Conservation (phyloP, 2,113 vertebrate species). For the Pelodiscus sinensis region DNA sequence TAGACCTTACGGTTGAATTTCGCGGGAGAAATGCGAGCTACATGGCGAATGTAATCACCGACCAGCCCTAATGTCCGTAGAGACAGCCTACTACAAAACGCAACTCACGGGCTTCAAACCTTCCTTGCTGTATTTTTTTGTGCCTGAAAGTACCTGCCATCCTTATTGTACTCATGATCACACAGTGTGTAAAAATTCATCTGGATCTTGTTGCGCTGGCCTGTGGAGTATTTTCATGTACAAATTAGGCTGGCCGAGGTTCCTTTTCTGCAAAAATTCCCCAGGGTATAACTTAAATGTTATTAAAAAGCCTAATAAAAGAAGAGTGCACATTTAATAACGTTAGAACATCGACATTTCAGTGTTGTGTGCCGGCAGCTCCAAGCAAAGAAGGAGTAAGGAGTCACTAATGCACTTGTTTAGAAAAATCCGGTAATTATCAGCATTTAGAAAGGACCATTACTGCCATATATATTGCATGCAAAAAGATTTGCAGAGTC, state of each 20-base stretch:
- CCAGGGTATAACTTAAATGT: conserved; percentile 82
- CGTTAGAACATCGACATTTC: conserved; percentile 76
- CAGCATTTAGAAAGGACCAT: conserved; percentile 60
- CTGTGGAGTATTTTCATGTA: conserved; percentile 83
- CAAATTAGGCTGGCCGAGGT: conserved; percentile 84
- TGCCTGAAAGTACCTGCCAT: conserved; percentile 36
- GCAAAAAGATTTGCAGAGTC: conserved; percentile 12
- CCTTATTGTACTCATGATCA: conserved; percentile 37
- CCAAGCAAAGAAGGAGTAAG: conserved; percentile 64
- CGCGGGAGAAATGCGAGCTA: conserved; percentile 29
- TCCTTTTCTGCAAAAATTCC: conserved; percentile 80
- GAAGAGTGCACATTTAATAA: conserved; percentile 85
- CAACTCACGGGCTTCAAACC: background rate
- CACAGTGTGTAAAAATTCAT: conserved; percentile 72
- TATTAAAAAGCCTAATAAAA: conserved; percentile 87
- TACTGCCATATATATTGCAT: conserved; percentile 39
- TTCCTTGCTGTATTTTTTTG: conserved; percentile 26
- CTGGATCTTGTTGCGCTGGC: conserved; percentile 82
- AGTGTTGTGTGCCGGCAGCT: conserved; percentile 63
- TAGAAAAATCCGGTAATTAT: conserved; percentile 62
- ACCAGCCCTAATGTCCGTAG: conserved; percentile 3
- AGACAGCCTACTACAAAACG: background rate
- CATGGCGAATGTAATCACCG: background rate
- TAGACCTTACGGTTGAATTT: conserved; percentile 10
- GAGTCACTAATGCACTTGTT: conserved; percentile 67